Evolutionary conservation across 1,140 invertebrate species (phyloP), one percentile per base, ranked within the genome.

Genomic region (Bombus ignitus): DNA sequence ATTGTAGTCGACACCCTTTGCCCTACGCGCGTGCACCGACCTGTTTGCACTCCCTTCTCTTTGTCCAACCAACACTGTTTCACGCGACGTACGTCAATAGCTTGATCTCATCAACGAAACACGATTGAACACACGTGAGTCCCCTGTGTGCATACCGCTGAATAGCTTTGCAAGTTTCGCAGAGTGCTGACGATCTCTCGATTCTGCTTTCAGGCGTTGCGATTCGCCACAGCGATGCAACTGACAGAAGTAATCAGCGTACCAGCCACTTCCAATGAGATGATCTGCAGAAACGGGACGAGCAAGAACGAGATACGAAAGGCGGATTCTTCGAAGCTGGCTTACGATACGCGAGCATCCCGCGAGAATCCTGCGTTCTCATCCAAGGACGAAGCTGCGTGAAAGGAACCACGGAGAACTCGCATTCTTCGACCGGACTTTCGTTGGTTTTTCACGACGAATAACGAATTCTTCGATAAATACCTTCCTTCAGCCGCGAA

Each of bases 171-270:
- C 37, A 25, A 78, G 59, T 65, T 47, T 10, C 32, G 4, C 15
- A 53, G 13, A 10, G 10, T 13, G 6, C 37, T 59, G n/a, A 71
- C 66, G 22, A 22, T 37, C 59, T 47, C 28, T 53, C 39, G 13
- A 79, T 35, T 81, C 35, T 78, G 15, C 15, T 92, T 92, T 66
- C 83, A 94, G 93, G 93, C 91, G 37, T 66, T 85, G 37, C 90
- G 92, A 44, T 81, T 92, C 35, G 91, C 92, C 6, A 90, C 87
- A 1, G 88, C 88, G 35, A 89, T 92, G 89, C 89, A 92, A 85
- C 85, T 93, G 82, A 90, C 89, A 84, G 91, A 92, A 79, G 88
- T 94, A 18, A 89, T 90, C 79, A 90, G 57, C 68, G 76, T 83
- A 10, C 83, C 81, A 62, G 39, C 68, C 39, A 81, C 75, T 5